These are phyloP conservation scores for Papilio gigon DNA, from an alignment of 2,888 invertebrate genomes.

Conservation along the genomic window DNA sequence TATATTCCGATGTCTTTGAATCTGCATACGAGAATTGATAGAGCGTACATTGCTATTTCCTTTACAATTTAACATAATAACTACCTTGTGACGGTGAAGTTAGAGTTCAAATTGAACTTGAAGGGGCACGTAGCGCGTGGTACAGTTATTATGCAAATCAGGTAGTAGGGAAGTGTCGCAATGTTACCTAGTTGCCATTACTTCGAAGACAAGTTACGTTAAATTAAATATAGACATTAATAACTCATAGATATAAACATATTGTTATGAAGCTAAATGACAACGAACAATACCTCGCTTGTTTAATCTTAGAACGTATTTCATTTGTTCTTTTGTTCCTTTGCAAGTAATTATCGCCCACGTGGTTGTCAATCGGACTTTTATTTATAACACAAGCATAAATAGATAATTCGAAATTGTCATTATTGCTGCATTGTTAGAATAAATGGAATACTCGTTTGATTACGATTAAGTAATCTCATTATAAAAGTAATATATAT, in stretches of 20 bases:
- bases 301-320: too few relatives aligned
- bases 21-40: conserved; percentile 71
- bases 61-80: conserved; percentile 53
- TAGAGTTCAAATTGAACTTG: conserved; percentile 58
- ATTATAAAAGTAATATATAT: background rate
- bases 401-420: too few relatives aligned
- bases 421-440: background rate
- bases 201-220: conserved; percentile 75
- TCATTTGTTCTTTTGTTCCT: too few relatives aligned
- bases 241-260: too few relatives aligned
- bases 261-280: too few relatives aligned
- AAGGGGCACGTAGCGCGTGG: conserved; percentile 59
- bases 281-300: too few relatives aligned
- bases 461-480: background rate
- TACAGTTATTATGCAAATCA: conserved; percentile 78
- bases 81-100: conserved; percentile 50
- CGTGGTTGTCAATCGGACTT: too few relatives aligned
- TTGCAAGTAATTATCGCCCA: too few relatives aligned
- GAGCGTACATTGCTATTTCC: conserved; percentile 59
- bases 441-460: background rate
- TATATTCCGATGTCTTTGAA: conserved; percentile 57
- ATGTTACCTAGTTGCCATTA: conserved; percentile 72
- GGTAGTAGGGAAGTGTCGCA: conserved; percentile 69
- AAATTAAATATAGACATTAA: conserved; percentile 57
- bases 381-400: too few relatives aligned